Conservation (phyloP, 2,797 vertebrate genomes). For the Crenuchus spilurus region DNA sequence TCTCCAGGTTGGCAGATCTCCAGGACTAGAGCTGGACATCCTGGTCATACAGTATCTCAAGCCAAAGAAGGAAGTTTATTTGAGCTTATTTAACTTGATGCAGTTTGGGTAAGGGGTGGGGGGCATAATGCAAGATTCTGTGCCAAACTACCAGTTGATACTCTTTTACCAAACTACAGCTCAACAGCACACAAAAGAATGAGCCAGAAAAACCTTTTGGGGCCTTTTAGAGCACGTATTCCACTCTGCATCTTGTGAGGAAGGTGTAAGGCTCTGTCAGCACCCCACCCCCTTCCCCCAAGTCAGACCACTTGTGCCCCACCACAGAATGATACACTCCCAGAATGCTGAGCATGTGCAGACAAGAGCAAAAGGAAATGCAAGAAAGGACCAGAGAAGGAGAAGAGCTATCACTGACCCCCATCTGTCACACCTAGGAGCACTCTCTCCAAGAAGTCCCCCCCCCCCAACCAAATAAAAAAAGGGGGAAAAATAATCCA, state of each 20-base stretch:
- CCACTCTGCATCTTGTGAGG: slow-evolving; percentile 38
- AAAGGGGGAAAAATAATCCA: slow-evolving; percentile 49
- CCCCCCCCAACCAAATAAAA: slow-evolving; percentile 66
- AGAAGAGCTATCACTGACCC: slow-evolving; percentile 67
- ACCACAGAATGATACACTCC: slow-evolving; percentile 72
- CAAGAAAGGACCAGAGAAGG: slow-evolving; percentile 68
- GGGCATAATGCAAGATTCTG: no score
- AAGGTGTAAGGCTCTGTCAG: slow-evolving; percentile 62
- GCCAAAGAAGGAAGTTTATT: no score
- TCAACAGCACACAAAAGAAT: slow-evolving; percentile 15
- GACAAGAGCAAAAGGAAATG: slow-evolving; percentile 70
- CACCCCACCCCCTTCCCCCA: slow-evolving; percentile 33
- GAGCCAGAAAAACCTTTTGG: slow-evolving; percentile 8
- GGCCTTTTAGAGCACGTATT: slow-evolving; percentile 43
- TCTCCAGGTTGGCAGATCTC: no score
- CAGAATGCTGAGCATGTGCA: slow-evolving; percentile 78
- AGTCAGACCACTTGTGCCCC: slow-evolving; percentile 60
- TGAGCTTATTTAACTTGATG: no score
- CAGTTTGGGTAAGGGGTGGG: background rate
- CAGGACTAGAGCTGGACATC: no score
- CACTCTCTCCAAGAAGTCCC: slow-evolving; percentile 58
- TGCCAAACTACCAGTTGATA: background rate
- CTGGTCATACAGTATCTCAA: no score
- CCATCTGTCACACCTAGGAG: slow-evolving; percentile 52
- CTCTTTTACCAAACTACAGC: background rate